Percentiles rank a stretch among this genome's conserved stretches.
phyloP scores from a whole-genome alignment of 1,140 invertebrate species.

The Tachypleus tridentatus region DNA sequence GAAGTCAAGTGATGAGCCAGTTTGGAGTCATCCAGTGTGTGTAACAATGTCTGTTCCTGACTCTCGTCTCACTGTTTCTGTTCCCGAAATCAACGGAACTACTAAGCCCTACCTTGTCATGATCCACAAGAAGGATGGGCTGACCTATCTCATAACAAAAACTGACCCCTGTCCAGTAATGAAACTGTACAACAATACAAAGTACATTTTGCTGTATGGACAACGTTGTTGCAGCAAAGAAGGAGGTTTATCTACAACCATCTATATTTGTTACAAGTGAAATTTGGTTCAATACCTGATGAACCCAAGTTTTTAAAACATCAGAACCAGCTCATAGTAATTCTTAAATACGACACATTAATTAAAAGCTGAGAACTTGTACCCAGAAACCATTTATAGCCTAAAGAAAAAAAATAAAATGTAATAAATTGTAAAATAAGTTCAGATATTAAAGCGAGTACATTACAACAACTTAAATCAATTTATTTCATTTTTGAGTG shows the following conservation, averaged over 20 bases:
- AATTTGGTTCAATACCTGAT: background rate
- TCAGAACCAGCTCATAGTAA: background rate
- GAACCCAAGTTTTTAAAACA: background rate
- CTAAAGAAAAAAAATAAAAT: too few relatives aligned
- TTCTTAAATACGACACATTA: too few relatives aligned
- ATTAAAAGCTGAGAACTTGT: too few relatives aligned
- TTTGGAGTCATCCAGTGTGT: constrained; percentile 11
- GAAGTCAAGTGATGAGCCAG: background rate
- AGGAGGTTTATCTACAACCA: background rate
- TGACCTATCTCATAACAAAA: constrained; percentile 44
- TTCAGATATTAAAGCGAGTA: too few relatives aligned
- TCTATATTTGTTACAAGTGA: constrained; percentile 6
- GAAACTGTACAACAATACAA: constrained; percentile 38
- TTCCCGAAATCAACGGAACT: constrained; percentile 5
- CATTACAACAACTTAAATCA: too few relatives aligned
- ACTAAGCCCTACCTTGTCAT: constrained; percentile 24
- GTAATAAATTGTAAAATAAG: too few relatives aligned
- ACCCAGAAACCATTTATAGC: too few relatives aligned
- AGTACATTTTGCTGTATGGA: constrained; percentile 26
- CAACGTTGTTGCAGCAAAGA: constrained; percentile 5
- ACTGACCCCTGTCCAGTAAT: constrained; percentile 45
- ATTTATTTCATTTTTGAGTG: too few relatives aligned
- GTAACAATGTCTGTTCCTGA: background rate
- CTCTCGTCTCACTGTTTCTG: constrained; percentile 4
- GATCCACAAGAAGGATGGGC: constrained; percentile 33